These are phyloP conservation scores for Stigmatopora nigra DNA, from an alignment of 2,113 vertebrate genomes.

Conservation along the genomic window DNA sequence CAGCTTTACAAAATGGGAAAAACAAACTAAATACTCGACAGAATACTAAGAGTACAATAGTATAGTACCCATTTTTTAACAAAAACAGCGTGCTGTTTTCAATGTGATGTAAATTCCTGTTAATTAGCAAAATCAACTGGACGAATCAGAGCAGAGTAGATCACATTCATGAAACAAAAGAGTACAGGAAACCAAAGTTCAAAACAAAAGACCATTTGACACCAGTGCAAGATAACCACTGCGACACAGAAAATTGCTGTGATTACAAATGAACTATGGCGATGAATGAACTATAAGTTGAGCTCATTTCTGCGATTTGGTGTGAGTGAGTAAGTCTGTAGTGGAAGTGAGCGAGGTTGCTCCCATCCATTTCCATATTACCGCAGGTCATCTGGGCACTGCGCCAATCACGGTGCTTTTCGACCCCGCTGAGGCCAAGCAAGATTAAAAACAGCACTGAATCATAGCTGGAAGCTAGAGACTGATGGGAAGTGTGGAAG, in stretches of 20 bases:
- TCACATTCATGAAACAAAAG: not conserved
- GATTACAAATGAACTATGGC: slow-evolving; percentile 24
- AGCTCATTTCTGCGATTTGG: not conserved
- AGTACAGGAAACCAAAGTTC: not conserved
- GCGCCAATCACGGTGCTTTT: slow-evolving; percentile 50
- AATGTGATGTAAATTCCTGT: no score
- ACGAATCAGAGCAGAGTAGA: not conserved
- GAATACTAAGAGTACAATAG: no score
- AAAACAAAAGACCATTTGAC: slow-evolving; percentile 10
- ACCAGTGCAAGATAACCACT: slow-evolving; percentile 27
- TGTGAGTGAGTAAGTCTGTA: slow-evolving; percentile 9
- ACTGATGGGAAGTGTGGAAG: slow-evolving; percentile 12
- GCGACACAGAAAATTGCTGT: slow-evolving; percentile 10
- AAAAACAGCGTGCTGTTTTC: no score
- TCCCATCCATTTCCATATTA: slow-evolving; percentile 57
- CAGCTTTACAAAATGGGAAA: no score
- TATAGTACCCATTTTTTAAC: no score
- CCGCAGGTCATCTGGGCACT: slow-evolving; percentile 55
- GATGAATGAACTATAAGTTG: no score
- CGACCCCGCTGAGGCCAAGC: slow-evolving; percentile 47
- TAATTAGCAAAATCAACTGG: not conserved
- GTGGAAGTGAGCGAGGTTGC: slow-evolving; percentile 25
- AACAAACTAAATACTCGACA: no score
- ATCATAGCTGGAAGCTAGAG: slow-evolving; percentile 30
- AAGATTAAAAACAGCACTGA: slow-evolving; percentile 51